Percentiles rank a stretch among this genome's conserved stretches.
Evolutionary conservation across 2,797 vertebrate genomes (phyloP).

Genomic region (Argya squamiceps): DNA sequence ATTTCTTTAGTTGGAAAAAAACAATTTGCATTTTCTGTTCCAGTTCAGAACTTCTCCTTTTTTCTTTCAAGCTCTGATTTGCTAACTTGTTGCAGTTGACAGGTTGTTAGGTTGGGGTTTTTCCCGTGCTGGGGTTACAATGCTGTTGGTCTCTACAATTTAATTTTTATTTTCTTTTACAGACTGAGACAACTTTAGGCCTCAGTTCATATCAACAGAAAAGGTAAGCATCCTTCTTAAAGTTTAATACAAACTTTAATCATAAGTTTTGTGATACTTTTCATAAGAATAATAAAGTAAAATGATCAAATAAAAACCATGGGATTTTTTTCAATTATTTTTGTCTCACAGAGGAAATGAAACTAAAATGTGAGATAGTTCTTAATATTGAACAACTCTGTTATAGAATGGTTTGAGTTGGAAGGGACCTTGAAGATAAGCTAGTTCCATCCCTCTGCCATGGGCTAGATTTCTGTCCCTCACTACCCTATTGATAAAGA

Average conservation of each 20-base stretch:
- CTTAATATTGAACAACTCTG: neutral
- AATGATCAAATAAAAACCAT: neutral
- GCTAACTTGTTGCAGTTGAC: neutral
- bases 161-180: slow-evolving; percentile 62
- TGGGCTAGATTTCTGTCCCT: neutral
- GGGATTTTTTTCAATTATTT: neutral
- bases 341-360: neutral
- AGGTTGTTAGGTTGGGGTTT: neutral
- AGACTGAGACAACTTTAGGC: slow-evolving; percentile 94
- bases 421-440: neutral
- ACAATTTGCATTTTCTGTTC: neutral
- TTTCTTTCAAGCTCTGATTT: neutral
- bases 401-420: neutral
- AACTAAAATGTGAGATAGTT: neutral
- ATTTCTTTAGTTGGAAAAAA: neutral
- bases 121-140: neutral
- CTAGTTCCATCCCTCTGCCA: neutral
- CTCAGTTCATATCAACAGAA: slow-evolving; percentile 97
- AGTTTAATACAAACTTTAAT: neutral
- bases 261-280: neutral
- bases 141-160: neutral
- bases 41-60: neutral
- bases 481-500: neutral
- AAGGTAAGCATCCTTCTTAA: slow-evolving; percentile 81
- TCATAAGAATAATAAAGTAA: neutral